Conservation (phyloP, 2,888 invertebrate genomes). For the Minunthozetes semirufus region DNA sequence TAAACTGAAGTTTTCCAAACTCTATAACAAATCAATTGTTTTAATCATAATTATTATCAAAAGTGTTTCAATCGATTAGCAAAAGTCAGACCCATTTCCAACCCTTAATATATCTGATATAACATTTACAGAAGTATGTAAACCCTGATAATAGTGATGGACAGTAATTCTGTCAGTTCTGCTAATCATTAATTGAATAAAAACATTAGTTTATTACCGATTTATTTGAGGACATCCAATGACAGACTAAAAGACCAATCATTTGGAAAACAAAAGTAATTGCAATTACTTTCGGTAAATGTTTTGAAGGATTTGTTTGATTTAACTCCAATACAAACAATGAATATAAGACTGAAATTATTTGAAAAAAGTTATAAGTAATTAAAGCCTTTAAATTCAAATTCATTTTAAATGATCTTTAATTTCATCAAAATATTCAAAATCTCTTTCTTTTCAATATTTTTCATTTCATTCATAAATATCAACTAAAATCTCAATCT, state of each 20-base stretch:
- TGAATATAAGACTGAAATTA: not conserved
- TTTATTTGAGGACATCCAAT: not conserved
- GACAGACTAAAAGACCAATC: not conserved
- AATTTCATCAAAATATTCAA: too few species aligned
- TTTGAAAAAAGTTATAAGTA: not conserved
- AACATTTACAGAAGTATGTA: too few species aligned
- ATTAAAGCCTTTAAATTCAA: not conserved
- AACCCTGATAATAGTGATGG: too few species aligned
- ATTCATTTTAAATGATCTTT: not conserved
- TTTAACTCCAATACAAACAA: not conserved
- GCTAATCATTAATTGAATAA: not conserved
- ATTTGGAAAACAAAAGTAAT: not conserved
- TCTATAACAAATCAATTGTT: not conserved
- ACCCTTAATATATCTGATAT: too few species aligned
- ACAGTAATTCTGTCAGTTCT: too few species aligned
- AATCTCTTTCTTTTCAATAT: too few species aligned
- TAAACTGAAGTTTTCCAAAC: not conserved
- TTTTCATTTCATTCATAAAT: too few species aligned
- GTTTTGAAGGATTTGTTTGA: constrained; percentile 5
- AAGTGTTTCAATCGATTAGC: too few species aligned
- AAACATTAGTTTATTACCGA: not conserved
- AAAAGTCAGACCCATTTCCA: too few species aligned
- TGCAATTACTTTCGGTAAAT: not conserved
- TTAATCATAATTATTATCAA: too few species aligned
- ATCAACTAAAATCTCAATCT: not conserved